Evolutionary conservation across 2,113 vertebrate species (phyloP).

Genomic region (Tachysurus vachellii): DNA sequence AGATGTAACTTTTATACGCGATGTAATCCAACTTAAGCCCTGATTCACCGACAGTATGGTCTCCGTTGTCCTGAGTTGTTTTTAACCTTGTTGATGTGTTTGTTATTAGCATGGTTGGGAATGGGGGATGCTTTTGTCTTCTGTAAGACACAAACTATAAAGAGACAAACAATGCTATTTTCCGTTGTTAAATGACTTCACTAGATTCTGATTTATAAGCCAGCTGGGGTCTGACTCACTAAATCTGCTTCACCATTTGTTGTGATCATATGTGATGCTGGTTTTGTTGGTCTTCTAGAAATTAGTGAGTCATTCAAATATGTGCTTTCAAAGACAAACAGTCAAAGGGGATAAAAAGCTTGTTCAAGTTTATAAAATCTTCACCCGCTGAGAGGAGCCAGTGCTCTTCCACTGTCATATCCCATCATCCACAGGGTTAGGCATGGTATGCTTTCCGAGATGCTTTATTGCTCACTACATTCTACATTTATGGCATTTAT

Average conservation of each 20-base stretch:
- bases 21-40: conserved; percentile 26
- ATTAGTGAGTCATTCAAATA: not conserved
- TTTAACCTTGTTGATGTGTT: not conserved
- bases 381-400: not conserved
- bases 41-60: not conserved
- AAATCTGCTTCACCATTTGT: conserved; percentile 29
- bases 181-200: not conserved
- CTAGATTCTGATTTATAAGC: conserved; percentile 4
- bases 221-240: conserved; percentile 33
- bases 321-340: not conserved
- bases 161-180: not conserved
- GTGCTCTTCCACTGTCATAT: no score
- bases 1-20: not conserved
- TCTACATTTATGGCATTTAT: no score
- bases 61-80: not conserved
- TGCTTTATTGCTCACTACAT: no score
- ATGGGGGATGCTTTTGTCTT: not conserved
- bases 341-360: no score
- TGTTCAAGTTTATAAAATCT: not conserved
- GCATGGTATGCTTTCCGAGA: no score
- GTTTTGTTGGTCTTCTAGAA: not conserved
- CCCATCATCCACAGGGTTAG: no score
- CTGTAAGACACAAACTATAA: not conserved
- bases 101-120: not conserved
- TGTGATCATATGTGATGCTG: not conserved